A percentile compares a stretch with the other conserved stretches of the same genome.
phyloP scores from a whole-genome alignment of 1,140 invertebrate species.

The Pogonomyrmex barbatus region DNA sequence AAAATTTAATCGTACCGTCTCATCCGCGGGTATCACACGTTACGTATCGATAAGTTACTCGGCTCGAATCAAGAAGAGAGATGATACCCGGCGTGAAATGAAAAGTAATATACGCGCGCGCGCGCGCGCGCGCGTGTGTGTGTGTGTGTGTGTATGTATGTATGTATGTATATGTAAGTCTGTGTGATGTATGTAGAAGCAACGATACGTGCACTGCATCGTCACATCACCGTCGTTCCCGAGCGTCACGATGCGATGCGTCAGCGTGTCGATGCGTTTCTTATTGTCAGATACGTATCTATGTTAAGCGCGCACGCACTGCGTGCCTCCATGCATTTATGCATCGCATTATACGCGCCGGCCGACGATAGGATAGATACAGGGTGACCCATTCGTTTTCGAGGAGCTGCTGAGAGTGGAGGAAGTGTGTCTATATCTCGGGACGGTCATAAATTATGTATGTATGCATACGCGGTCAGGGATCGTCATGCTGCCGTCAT shows the following conservation, averaged over 20 bases:
- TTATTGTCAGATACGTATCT: slow-evolving; percentile 83
- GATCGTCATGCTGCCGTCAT: slow-evolving; percentile 10
- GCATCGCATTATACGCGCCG: slow-evolving; percentile 80
- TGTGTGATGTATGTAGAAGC: slow-evolving; percentile 21
- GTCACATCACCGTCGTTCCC: slow-evolving; percentile 66
- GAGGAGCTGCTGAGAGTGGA: slow-evolving; percentile 21
- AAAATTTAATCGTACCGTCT: slow-evolving; percentile 24
- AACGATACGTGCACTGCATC: slow-evolving; percentile 69
- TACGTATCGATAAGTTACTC: slow-evolving; percentile 53
- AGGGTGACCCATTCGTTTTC: slow-evolving; percentile 66
- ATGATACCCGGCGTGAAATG: slow-evolving; percentile 43
- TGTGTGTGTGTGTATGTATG: neutral
- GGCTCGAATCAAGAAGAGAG: neutral
- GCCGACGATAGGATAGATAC: slow-evolving; percentile 41
- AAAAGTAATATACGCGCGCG: slow-evolving; percentile 10
- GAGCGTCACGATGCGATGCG: slow-evolving; percentile 66
- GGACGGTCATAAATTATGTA: slow-evolving; percentile 40
- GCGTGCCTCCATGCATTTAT: slow-evolving; percentile 81
- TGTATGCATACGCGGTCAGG: neutral
- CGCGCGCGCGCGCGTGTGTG: neutral
- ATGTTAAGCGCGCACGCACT: slow-evolving; percentile 77
- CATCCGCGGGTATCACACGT: slow-evolving; percentile 16
- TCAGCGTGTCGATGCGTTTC: slow-evolving; percentile 79
- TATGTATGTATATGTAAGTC: neutral
- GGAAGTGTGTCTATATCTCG: slow-evolving; percentile 26